These are phyloP conservation scores for Myotis daubentonii DNA, from an alignment of 2,797 vertebrate species.

Conservation along the genomic window DNA sequence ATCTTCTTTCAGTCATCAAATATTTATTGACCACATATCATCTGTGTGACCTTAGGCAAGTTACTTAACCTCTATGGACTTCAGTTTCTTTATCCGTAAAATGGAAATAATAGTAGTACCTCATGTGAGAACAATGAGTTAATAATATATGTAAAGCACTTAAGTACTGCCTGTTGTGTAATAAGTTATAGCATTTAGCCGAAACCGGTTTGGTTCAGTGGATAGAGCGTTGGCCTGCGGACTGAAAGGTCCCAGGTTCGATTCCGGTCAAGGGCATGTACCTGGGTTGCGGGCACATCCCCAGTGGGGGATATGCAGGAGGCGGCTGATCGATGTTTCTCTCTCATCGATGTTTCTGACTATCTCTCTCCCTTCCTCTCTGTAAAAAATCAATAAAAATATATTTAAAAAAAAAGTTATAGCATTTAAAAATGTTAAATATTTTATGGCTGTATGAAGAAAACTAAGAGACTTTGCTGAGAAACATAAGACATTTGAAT, in stretches of 20 bases:
- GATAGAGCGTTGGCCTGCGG: no score
- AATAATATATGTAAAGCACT: not conserved
- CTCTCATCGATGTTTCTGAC: no score
- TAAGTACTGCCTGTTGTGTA: not conserved
- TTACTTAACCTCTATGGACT: not conserved
- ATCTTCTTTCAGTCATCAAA: not conserved
- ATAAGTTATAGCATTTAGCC: not conserved
- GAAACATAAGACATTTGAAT: conserved; percentile 8
- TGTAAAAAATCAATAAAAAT: no score
- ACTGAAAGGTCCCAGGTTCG: no score
- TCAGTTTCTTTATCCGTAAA: not conserved
- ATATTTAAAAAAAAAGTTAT: no score
- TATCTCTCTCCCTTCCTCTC: no score
- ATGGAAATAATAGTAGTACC: not conserved
- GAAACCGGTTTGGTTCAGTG: no score
- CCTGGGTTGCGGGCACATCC: no score
- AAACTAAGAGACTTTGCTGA: conserved; percentile 17
- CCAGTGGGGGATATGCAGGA: no score
- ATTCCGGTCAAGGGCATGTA: no score
- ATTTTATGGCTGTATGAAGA: not conserved
- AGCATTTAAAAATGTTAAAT: not conserved
- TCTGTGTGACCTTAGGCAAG: not conserved
- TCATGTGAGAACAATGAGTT: not conserved
- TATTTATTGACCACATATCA: not conserved
- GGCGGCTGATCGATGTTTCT: no score